Evolutionary conservation across 2,888 invertebrate species (phyloP).

Genomic region (Pollenia labialis): DNA sequence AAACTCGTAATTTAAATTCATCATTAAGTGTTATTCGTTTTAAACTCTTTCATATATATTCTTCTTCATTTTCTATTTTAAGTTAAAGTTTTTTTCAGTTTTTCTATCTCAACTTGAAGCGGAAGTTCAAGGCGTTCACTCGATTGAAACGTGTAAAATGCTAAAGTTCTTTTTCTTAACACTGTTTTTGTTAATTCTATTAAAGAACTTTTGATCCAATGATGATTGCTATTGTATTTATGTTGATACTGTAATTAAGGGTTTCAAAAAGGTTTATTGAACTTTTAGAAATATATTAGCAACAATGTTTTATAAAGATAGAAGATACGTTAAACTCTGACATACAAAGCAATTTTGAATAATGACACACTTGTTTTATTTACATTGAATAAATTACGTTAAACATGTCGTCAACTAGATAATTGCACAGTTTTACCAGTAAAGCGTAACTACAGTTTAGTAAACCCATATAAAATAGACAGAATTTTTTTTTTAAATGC

Average conservation of each 20-base stretch:
- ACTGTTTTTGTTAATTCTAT: conserved; percentile 4
- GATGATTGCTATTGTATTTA: not conserved
- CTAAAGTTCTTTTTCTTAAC: conserved; percentile 60
- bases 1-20: conserved; percentile 4
- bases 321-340: not conserved
- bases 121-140: conserved; percentile 83
- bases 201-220: conserved; percentile 50
- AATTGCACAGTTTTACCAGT: too few species aligned
- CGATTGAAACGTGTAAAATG: conserved; percentile 81
- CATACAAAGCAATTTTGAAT: not conserved
- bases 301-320: not conserved
- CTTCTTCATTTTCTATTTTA: conserved; percentile 15
- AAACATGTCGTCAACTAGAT: too few species aligned
- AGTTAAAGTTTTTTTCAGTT: conserved; percentile 17
- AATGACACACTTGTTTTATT: not conserved
- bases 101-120: conserved; percentile 76
- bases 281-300: not conserved
- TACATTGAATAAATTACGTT: not conserved
- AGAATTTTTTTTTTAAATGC: too few species aligned
- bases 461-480: not conserved
- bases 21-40: conserved; percentile 9
- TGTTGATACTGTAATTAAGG: conserved; percentile 13
- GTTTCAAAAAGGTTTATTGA: conserved; percentile 39
- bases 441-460: too few species aligned
- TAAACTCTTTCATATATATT: conserved; percentile 12